phyloP scores from a whole-genome alignment of 2,888 invertebrate genomes.

The Hyposoter dolosus region DNA sequence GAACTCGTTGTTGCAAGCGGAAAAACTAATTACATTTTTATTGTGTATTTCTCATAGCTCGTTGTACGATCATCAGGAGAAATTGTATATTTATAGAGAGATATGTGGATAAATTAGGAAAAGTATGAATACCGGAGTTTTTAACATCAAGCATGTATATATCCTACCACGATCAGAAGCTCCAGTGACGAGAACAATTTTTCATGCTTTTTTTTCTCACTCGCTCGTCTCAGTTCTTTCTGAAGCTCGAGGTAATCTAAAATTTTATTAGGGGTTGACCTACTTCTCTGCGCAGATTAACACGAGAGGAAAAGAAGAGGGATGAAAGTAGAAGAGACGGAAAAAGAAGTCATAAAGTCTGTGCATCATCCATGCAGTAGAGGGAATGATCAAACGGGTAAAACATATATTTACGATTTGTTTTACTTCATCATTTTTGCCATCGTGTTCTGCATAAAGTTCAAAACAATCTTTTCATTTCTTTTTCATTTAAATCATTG shows the following conservation, averaged over 20 bases:
- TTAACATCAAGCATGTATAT: conserved; percentile 40
- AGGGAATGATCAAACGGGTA: conserved; percentile 45
- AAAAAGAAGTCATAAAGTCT: conserved; percentile 12
- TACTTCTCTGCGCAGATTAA: conserved; percentile 49
- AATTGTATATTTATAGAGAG: background rate
- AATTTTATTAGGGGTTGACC: conserved; percentile 59
- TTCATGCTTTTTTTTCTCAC: background rate
- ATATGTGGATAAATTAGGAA: conserved; percentile 4
- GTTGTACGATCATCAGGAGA: conserved; percentile 8
- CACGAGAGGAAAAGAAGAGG: background rate
- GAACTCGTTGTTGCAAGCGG: conserved; percentile 50
- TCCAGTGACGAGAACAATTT: conserved; percentile 4
- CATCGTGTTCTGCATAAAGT: background rate
- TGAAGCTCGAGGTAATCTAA: conserved; percentile 56
- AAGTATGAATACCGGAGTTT: conserved; percentile 25
- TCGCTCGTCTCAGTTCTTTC: background rate
- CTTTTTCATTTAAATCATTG: background rate
- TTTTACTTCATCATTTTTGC: background rate
- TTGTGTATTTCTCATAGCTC: conserved; percentile 33
- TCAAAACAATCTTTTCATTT: background rate
- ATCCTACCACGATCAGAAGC: conserved; percentile 52
- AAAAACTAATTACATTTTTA: conserved; percentile 62
- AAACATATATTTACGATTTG: conserved; percentile 16
- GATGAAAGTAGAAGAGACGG: background rate
- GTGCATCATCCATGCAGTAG: conserved; percentile 13